Base-by-base conservation (phyloP, 37 sponge, comb jelly and placozoan species). In the Spongilla lacustris region DNA sequence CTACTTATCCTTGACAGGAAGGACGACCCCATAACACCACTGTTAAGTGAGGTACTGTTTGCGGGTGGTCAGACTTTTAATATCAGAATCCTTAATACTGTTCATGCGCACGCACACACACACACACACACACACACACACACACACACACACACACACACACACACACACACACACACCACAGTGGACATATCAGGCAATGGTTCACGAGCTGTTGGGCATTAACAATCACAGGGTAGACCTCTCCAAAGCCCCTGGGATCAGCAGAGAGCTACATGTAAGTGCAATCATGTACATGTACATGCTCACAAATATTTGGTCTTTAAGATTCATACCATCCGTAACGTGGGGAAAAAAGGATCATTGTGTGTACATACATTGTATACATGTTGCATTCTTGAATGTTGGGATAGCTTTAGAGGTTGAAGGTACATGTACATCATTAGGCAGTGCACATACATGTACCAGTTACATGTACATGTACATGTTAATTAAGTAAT, bases 131-230 rank as follows among this genome's bases (percentile, higher is more conserved):
- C 46, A 46, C 46, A 46, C 46, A 46, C 46, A 46, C 46, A 30
- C 71, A 29, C 29, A 74, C 23, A 33, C 23, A 31, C 79, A 78
- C 58, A 30, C 48, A 25, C 58, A 25, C 26, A 48, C 36, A 29
- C 19, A 11, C 74, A 49, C 66, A 23, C 22, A 69, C 71, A 21
- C 78, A 24, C 28, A 36, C n/a, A n/a, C 13, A 70, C 36, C 68
- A 5, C 86, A 96, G 93, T 98, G 99, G 99, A 90, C 96, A 8
- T 98, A 98, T 50, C 99, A 98, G 74, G 99, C 99, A 19, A 95
- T 96, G 99, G 92, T 97, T 32, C 99, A 98, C 66, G 99, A 98
- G 93, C 71, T 96, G 6, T 84, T 97, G 13, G 91, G 92, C 0
- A 95, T 98, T 4, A 72, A 83, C 8, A 96, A 97, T 67, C 96